Evolutionary conservation across 2,113 vertebrate species (phyloP), one percentile per base, ranked within the genome.

Genomic region (Tursiops truncatus): DNA sequence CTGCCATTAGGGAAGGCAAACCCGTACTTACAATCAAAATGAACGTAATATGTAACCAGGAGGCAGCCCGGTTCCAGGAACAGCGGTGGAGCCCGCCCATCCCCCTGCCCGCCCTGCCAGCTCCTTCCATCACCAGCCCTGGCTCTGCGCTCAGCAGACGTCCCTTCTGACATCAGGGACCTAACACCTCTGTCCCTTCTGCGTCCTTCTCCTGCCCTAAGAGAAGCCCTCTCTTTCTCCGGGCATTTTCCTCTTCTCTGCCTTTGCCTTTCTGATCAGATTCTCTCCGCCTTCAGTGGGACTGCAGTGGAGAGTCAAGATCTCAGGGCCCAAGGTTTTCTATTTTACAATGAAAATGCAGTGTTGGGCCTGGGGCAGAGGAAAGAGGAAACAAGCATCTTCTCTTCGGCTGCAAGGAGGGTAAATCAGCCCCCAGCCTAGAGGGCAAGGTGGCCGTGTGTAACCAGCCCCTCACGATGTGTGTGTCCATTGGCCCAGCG

Each of bases 31-130:
- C 71, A 97, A 74, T 93, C 89, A 58, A 31, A 87, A 80, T 26
- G 94, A 60, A 79, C 36, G 28, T 82, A 56, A 15, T 38, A 31
- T 58, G 31, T 56, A 93, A 92, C 84, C 60, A 17, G 90, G 91
- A 95, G 82, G 60, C 92, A 4, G 14, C 58, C 47, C n/a, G 6
- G 80, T 97, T 70, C 90, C 97, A 93, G 60, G 96, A 97, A 96
- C 4, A 26, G 10, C 2, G 21, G 76, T n/a, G 28, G 65, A 14
- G 36, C 60, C 33, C 0, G 14, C 80, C 56, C 56, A 0, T 0
- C n/a, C 65, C 50, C 18, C 14, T 2, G 6, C 77, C 36, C 1
- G 56, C 81, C 71, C 12, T 2, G 31, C 86, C 53, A 8, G 81
- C 70, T 65, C 91, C 50, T 63, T 12, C 1, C 50, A 31, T 8